phyloP scores from a whole-genome alignment of 1,140 invertebrate genomes.

The Zaprionus africanus region DNA sequence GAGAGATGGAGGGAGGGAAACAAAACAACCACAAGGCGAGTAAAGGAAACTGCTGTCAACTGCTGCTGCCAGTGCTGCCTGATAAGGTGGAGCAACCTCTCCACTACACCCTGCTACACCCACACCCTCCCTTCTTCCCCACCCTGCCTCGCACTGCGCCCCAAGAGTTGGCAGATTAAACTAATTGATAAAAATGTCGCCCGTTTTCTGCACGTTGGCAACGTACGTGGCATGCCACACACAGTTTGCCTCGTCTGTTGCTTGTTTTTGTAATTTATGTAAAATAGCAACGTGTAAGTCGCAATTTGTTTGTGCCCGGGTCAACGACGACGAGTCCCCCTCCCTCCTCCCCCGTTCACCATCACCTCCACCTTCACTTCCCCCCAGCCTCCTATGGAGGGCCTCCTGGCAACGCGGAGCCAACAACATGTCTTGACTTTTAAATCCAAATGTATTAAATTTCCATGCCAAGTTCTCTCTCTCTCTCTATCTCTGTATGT shows the following conservation, averaged over 20 bases:
- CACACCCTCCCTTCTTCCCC: background rate
- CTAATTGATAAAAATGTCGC: conserved; percentile 81
- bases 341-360: background rate
- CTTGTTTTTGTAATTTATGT: conserved; percentile 77
- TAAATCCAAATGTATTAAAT: conserved; percentile 83
- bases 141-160: background rate
- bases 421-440: conserved; percentile 79
- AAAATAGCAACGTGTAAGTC: conserved; percentile 79
- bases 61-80: conserved; percentile 45
- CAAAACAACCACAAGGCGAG: conserved; percentile 37
- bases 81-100: conserved; percentile 39
- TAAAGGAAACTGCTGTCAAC: conserved; percentile 58
- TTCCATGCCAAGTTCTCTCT: conserved; percentile 52
- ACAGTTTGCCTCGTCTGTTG: conserved; percentile 34
- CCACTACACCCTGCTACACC: background rate
- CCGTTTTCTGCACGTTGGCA: conserved; percentile 64
- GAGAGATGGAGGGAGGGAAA: conserved; percentile 1
- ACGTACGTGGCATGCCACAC: conserved; percentile 58
- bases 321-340: conserved; percentile 31
- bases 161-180: conserved; percentile 62
- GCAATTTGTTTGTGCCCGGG: conserved; percentile 74
- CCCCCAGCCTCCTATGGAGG: background rate
- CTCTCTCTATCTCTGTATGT: background rate
- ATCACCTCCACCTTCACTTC: conserved; percentile 1
- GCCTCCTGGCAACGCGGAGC: conserved; percentile 64